Base-by-base conservation (phyloP, 30 jellyfish, hydroid and myxozoan species). In the Aurelia sp. region DNA sequence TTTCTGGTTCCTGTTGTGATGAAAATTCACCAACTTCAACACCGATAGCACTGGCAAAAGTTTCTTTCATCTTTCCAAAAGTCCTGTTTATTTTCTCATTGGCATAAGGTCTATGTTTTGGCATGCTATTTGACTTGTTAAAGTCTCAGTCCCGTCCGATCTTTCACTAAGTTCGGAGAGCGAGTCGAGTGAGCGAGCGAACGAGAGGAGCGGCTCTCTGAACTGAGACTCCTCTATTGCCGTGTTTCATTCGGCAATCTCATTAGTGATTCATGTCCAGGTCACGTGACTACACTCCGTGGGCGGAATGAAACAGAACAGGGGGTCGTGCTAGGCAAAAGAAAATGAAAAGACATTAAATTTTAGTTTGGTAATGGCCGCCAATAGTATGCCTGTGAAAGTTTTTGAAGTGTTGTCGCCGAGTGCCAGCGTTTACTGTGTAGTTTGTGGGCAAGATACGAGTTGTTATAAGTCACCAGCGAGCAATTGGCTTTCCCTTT, bases 361-460 rank as follows among this genome's bases (percentile, higher is more conserved):
- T 70, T 70, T 63, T 9, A 24, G 11, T 70, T 70, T 70, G 70
- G 81, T 70, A 70, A 70, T 70, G 81, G 81, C 81, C 70, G 81
- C 81, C 81, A 70, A 31, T 70, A 30, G 81, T 31, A 70, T 35
- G 85, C 76, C 77, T 73, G 85, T 53, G 35, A 73, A 53, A 73
- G 76, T 73, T 73, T 73, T 73, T 21, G 85, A 73, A 73, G 85
- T 73, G 85, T 53, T 73, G 85, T 73, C 85, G 30, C 76, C 85
- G 47, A 48, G 76, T 73, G 85, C 85, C 85, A 44, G 72, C 77
- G 76, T 73, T 73, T 73, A 73, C 72, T 73, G 85, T 73, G 85
- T 73, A 33, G 85, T 73, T 73, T 73, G 85, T 73, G 85, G 85
- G 41, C 85, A 73, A 53, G 85, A 30, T 30, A 73, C 85, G 85